Evolutionary conservation across 2,113 vertebrate species (phyloP).

Genomic region (Candoia aspera): DNA sequence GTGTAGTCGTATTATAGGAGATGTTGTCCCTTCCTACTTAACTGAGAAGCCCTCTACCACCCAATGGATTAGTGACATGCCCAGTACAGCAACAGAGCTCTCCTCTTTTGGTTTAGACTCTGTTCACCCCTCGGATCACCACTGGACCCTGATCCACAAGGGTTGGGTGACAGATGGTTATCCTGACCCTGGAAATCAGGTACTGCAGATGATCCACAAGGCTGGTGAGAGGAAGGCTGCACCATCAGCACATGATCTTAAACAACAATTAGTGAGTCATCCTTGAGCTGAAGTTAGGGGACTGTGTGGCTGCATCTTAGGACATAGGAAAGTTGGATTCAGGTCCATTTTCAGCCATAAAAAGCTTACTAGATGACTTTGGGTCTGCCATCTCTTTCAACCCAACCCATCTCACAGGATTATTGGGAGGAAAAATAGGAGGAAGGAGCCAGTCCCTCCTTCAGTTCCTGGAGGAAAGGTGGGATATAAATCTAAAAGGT

Average conservation of each 20-base stretch:
- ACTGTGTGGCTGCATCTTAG: not conserved
- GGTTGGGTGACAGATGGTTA: not conserved
- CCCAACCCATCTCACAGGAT: not conserved
- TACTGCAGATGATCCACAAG: not conserved
- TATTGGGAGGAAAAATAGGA: too few species aligned
- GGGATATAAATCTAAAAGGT: not conserved
- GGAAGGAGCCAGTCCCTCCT: not conserved
- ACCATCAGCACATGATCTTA: not conserved
- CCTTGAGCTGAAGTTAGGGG: not conserved
- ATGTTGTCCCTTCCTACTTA: not conserved
- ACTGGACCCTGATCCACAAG: not conserved
- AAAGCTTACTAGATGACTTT: not conserved
- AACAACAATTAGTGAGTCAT: not conserved
- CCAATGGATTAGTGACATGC: not conserved
- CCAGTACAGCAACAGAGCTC: not conserved
- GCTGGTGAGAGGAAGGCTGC: not conserved
- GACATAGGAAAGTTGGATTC: not conserved
- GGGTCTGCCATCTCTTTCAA: not conserved
- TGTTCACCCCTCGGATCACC: not conserved
- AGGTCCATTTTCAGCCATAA: not conserved
- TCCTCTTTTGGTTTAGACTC: not conserved
- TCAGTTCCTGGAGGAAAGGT: not conserved
- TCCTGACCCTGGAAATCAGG: not conserved
- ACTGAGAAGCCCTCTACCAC: not conserved
- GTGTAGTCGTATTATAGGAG: not conserved